These are phyloP conservation scores for Takifugu rubripes DNA, from an alignment of 2,797 vertebrate species.

Conservation along the genomic window DNA sequence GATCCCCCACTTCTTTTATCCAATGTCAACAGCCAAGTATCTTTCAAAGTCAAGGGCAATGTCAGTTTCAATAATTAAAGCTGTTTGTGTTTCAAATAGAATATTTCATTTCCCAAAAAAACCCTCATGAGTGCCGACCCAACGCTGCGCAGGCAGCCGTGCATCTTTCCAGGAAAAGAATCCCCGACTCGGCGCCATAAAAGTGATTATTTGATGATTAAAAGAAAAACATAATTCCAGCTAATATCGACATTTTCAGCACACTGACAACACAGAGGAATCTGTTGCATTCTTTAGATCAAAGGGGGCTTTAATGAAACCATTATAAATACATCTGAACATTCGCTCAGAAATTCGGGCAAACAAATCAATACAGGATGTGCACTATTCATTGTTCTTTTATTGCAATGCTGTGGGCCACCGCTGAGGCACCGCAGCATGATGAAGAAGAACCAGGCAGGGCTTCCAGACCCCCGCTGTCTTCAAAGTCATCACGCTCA, in stretches of 20 bases:
- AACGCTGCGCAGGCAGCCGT: slow-evolving; percentile 32
- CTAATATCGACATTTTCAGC: slow-evolving; percentile 62
- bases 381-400: slow-evolving; percentile 73
- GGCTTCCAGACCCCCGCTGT: slow-evolving; percentile 66
- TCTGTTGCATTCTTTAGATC: slow-evolving; percentile 77
- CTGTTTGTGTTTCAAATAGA: slow-evolving; percentile 75
- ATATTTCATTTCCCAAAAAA: slow-evolving; percentile 65
- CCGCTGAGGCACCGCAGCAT: slow-evolving; percentile 60
- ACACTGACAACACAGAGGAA: slow-evolving; percentile 51
- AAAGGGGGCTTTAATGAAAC: slow-evolving; percentile 80
- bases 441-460: slow-evolving; percentile 71
- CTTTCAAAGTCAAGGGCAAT: slow-evolving; percentile 55
- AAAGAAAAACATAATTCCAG: slow-evolving; percentile 53
- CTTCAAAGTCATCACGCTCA: slow-evolving; percentile 77
- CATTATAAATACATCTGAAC: slow-evolving; percentile 84
- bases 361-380: slow-evolving; percentile 84
- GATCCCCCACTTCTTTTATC: slow-evolving; percentile 34
- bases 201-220: slow-evolving; percentile 64
- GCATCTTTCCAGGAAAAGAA: slow-evolving; percentile 52
- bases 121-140: no score
- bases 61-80: slow-evolving; percentile 70
- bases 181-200: slow-evolving; percentile 19
- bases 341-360: slow-evolving; percentile 77
- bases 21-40: slow-evolving; percentile 52
- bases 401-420: slow-evolving; percentile 66